Conservation (phyloP, 2,888 invertebrate species). For the Sycophila texana region DNA sequence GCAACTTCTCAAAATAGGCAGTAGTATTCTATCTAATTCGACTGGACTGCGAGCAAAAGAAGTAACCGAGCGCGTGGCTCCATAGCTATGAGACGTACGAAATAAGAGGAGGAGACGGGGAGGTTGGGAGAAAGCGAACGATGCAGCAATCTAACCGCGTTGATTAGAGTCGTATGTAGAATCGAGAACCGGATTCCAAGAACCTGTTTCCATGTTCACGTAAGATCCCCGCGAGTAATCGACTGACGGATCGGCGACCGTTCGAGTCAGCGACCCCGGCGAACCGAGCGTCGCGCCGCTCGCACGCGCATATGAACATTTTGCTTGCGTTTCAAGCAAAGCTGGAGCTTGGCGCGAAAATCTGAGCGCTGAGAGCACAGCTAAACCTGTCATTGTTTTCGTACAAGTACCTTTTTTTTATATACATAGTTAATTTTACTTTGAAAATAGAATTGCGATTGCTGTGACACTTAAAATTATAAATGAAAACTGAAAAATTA, state of each 20-base stretch:
- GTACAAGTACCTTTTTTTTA: too few species aligned
- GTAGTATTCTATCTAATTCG: too few species aligned
- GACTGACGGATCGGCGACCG: conserved; percentile 76
- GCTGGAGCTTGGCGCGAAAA: background rate
- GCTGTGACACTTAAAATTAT: too few species aligned
- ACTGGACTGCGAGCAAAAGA: background rate
- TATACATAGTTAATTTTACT: too few species aligned
- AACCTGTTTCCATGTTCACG: conserved; percentile 76
- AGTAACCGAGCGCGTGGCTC: background rate
- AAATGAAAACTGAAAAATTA: background rate
- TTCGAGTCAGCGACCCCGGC: conserved; percentile 75
- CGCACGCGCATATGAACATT: background rate
- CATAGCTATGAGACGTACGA: conserved; percentile 25
- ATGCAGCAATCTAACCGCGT: conserved; percentile 76
- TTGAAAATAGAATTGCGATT: too few species aligned
- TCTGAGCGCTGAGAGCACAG: background rate
- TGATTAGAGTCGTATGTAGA: conserved; percentile 76
- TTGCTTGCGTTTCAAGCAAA: background rate
- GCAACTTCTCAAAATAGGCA: too few species aligned
- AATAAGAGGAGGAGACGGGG: conserved; percentile 37
- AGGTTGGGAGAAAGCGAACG: conserved; percentile 59
- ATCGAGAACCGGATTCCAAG: conserved; percentile 76
- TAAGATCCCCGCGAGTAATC: conserved; percentile 76
- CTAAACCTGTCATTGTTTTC: background rate
- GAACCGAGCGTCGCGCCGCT: conserved; percentile 34